A percentile compares a stretch with the other conserved stretches of the same genome.
These are phyloP conservation scores for Sphinx pinastri DNA, from an alignment of 2,888 invertebrate species.

Conservation along the genomic window DNA sequence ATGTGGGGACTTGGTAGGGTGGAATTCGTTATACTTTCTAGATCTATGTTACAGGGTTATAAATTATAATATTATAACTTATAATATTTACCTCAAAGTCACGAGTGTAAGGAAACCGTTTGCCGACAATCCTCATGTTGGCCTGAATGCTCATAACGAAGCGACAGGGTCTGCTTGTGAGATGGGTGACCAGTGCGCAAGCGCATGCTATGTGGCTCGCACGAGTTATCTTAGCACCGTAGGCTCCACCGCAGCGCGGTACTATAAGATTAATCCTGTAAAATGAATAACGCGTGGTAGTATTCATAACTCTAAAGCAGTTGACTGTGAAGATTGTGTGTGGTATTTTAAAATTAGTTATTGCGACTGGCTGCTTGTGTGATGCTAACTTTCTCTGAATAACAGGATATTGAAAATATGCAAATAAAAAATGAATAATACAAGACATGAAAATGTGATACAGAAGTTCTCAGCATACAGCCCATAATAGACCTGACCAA, in stretches of 20 bases:
- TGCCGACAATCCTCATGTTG: slow-evolving; percentile 89
- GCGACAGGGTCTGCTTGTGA: slow-evolving; percentile 87
- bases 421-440: too few relatives aligned
- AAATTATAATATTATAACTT: too few relatives aligned
- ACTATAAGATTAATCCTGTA: slow-evolving; percentile 57
- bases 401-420: too few relatives aligned
- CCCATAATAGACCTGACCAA: too few relatives aligned
- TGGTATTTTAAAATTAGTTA: too few relatives aligned
- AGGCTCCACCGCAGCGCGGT: slow-evolving; percentile 83
- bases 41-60: background rate
- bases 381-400: too few relatives aligned
- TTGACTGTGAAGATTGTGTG: too few relatives aligned
- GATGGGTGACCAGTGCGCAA: slow-evolving; percentile 87
- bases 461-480: too few relatives aligned
- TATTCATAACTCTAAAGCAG: background rate
- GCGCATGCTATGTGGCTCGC: slow-evolving; percentile 84
- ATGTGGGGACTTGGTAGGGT: too few relatives aligned
- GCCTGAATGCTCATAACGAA: slow-evolving; percentile 88
- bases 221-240: slow-evolving; percentile 88
- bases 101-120: slow-evolving; percentile 84
- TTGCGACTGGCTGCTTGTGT: too few relatives aligned
- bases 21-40: too few relatives aligned
- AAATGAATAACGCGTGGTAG: background rate
- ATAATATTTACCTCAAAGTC: slow-evolving; percentile 85
- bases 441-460: too few relatives aligned